These are phyloP conservation scores for Acanthisitta chloris DNA, from an alignment of 2,113 vertebrate genomes.

Conservation along the genomic window DNA sequence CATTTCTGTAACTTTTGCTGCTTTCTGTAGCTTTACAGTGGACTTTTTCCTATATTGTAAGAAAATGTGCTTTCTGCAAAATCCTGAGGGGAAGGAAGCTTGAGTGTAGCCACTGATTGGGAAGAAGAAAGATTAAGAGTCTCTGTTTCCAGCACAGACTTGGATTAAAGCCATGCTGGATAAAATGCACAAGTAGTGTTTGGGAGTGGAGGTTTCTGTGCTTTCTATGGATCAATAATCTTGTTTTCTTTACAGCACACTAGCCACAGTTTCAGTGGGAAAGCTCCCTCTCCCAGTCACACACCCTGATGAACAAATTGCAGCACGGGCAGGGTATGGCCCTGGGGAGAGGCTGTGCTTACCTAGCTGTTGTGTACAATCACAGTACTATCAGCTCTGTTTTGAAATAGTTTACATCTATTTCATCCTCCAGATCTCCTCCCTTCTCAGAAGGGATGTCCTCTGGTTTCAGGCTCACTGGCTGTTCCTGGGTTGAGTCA, in stretches of 20 bases:
- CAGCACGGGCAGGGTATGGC: not conserved
- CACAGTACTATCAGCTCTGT: not conserved
- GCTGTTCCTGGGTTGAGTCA: not conserved
- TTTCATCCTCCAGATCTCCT: not conserved
- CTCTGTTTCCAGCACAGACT: not conserved
- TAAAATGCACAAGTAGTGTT: not conserved
- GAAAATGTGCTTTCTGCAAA: not conserved
- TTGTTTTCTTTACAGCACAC: not conserved
- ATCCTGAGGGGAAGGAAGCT: not conserved
- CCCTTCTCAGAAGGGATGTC: not conserved
- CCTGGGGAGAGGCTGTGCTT: not conserved
- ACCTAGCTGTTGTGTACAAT: not conserved
- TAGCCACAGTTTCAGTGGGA: not conserved
- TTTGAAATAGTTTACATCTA: not conserved
- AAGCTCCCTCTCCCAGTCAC: not conserved
- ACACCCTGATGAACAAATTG: not conserved
- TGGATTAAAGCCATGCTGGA: not conserved
- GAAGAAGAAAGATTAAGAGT: not conserved
- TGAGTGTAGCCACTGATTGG: not conserved
- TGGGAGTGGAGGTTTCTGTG: not conserved
- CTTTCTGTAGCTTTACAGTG: not conserved
- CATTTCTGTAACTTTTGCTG: not conserved
- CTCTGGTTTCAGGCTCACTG: rapidly evolving
- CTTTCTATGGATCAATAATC: not conserved
- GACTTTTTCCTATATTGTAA: not conserved